These are phyloP conservation scores for Cyclargus thomasi DNA, from an alignment of 1,140 invertebrate species.

Conservation along the genomic window DNA sequence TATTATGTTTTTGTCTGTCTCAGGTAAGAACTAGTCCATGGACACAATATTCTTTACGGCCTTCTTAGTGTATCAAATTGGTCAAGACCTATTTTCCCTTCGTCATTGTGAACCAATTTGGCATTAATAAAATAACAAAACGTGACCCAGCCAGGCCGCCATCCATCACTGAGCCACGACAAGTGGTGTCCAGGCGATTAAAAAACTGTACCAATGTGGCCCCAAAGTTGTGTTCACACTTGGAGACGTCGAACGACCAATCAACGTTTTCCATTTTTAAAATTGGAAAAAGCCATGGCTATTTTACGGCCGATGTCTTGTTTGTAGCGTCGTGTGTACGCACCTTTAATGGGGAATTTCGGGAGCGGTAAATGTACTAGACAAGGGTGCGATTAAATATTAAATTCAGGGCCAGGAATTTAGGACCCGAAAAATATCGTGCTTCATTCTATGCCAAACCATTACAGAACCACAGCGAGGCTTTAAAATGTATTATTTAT, in stretches of 20 bases:
- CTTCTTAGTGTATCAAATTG: conserved; percentile 11
- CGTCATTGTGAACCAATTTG: conserved; percentile 70
- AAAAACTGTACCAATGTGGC: conserved; percentile 64
- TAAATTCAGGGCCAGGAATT: conserved; percentile 71
- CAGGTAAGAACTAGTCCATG: background rate
- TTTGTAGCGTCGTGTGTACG: background rate
- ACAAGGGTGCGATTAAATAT: conserved; percentile 73
- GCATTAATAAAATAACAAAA: conserved; percentile 75
- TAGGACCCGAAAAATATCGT: conserved; percentile 52
- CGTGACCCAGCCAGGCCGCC: conserved; percentile 55
- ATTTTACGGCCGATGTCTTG: background rate
- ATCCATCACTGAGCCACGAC: conserved; percentile 67
- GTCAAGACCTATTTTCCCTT: conserved; percentile 40
- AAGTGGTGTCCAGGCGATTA: conserved; percentile 67
- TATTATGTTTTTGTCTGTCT: no score
- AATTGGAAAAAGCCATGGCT: background rate
- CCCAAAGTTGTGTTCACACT: conserved; percentile 30
- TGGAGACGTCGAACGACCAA: background rate
- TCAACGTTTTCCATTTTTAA: background rate
- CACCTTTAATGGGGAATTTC: conserved; percentile 42
- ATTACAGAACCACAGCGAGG: conserved; percentile 33
- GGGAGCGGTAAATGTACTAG: conserved; percentile 68
- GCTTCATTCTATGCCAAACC: conserved; percentile 30
- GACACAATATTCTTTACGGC: background rate
- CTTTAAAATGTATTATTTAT: conserved; percentile 39